A percentile compares a stretch with the other conserved stretches of the same genome.
These are phyloP conservation scores for Phoeniculus purpureus DNA, from an alignment of 2,797 vertebrate genomes.

Conservation along the genomic window DNA sequence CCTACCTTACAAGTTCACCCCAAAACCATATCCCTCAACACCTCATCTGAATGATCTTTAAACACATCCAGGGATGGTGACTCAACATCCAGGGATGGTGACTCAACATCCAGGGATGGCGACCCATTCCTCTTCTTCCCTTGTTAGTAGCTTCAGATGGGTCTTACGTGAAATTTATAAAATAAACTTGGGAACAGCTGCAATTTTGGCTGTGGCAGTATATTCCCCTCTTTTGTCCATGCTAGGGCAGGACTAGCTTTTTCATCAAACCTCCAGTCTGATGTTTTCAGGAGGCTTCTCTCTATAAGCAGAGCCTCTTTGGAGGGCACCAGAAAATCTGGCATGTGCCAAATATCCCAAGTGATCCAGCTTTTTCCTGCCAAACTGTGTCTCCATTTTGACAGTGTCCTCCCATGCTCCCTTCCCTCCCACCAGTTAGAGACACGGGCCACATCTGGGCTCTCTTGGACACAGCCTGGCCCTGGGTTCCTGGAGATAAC, in stretches of 20 bases:
- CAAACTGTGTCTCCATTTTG: background rate
- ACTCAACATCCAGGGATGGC: no score
- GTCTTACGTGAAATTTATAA: background rate
- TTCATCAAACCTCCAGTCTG: background rate
- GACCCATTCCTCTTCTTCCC: background rate
- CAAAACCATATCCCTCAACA: no score
- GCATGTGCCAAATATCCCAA: background rate
- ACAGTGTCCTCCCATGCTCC: background rate
- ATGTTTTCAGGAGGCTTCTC: background rate
- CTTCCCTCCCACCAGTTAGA: background rate
- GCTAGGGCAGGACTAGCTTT: background rate
- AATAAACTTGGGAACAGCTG: background rate
- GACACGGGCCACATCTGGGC: slow-evolving; percentile 6
- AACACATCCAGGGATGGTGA: no score
- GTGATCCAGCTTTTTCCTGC: background rate
- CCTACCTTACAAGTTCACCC: no score
- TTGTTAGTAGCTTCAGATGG: background rate
- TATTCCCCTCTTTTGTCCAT: background rate
- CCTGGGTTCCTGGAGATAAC: background rate
- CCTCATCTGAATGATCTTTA: no score
- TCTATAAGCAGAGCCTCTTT: background rate
- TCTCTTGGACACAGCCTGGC: slow-evolving; percentile 11
- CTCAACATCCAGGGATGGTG: no score
- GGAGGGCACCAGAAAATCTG: background rate
- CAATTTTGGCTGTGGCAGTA: background rate